These are phyloP conservation scores for Trissoscelio sp. DNA, from an alignment of 2,888 invertebrate genomes.

Conservation along the genomic window DNA sequence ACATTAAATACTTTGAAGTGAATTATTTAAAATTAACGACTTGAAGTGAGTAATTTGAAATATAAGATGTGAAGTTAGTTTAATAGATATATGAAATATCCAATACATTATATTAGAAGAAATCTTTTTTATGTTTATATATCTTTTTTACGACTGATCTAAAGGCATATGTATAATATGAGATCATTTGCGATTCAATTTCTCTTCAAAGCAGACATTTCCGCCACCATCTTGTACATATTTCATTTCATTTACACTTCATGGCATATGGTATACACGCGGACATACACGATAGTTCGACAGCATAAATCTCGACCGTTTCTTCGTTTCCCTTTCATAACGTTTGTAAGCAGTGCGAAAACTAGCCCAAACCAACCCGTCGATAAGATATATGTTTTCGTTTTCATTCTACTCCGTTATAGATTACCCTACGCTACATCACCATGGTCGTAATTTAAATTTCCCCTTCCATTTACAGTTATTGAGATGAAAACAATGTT, in stretches of 20 bases:
- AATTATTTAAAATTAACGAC: no score
- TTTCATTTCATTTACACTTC: slow-evolving; percentile 55
- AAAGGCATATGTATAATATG: no score
- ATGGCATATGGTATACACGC: slow-evolving; percentile 34
- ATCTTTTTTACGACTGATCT: background rate
- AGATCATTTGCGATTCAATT: slow-evolving; percentile 32
- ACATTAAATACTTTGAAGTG: no score
- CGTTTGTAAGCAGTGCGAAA: slow-evolving; percentile 49
- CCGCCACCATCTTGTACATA: slow-evolving; percentile 36
- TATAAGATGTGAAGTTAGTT: no score
- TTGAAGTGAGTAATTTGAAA: no score
- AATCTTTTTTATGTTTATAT: no score
- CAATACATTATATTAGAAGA: no score
- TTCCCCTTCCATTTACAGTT: no score
- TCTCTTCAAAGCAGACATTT: slow-evolving; percentile 30
- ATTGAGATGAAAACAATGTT: no score
- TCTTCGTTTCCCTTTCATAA: slow-evolving; percentile 57
- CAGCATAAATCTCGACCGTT: slow-evolving; percentile 52
- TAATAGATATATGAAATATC: no score
- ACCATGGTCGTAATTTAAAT: slow-evolving; percentile 17
- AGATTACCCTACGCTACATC: slow-evolving; percentile 34
- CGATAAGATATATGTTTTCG: slow-evolving; percentile 57
- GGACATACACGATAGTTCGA: slow-evolving; percentile 34
- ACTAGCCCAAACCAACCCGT: slow-evolving; percentile 9
- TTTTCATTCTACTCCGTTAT: slow-evolving; percentile 43